Percentiles rank a stretch among this genome's conserved stretches.
These are phyloP conservation scores for Drosophila auraria DNA, from an alignment of 1,140 invertebrate species.

Conservation along the genomic window DNA sequence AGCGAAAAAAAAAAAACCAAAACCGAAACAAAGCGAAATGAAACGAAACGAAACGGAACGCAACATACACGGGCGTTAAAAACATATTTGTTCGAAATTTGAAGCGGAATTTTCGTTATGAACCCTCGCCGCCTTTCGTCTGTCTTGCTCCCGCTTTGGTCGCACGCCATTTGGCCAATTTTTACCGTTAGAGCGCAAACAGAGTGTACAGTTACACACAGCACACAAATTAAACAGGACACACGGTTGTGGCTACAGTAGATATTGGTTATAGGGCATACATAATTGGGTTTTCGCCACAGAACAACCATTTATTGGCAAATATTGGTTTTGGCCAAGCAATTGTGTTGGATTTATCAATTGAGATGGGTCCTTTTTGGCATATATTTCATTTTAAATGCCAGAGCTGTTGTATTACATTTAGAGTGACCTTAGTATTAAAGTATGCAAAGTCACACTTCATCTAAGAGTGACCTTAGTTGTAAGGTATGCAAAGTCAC, in stretches of 20 bases:
- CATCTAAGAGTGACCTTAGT: background rate
- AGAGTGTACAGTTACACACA: constrained; percentile 63
- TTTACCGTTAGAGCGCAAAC: constrained; percentile 60
- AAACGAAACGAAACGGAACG: constrained; percentile 3
- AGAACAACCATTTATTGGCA: background rate
- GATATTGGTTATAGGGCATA: constrained; percentile 11
- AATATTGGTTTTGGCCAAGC: background rate
- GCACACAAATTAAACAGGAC: constrained; percentile 7
- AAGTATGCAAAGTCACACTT: background rate
- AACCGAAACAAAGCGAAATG: constrained; percentile 17
- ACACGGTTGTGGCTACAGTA: constrained; percentile 19
- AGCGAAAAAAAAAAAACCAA: constrained; percentile 28
- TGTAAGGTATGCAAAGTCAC: background rate
- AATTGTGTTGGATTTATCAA: background rate
- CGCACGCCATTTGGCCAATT: constrained; percentile 60
- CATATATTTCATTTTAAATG: background rate
- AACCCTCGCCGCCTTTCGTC: background rate
- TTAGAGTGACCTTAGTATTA: background rate
- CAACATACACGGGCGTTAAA: constrained; percentile 37
- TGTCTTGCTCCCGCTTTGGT: constrained; percentile 16
- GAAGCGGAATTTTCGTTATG: constrained; percentile 44
- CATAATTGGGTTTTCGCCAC: background rate
- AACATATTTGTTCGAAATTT: constrained; percentile 67
- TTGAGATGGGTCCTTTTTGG: background rate
- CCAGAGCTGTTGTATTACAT: background rate